Evolutionary conservation across 2,888 invertebrate species (phyloP).

Genomic region (Steinernema scapterisci): DNA sequence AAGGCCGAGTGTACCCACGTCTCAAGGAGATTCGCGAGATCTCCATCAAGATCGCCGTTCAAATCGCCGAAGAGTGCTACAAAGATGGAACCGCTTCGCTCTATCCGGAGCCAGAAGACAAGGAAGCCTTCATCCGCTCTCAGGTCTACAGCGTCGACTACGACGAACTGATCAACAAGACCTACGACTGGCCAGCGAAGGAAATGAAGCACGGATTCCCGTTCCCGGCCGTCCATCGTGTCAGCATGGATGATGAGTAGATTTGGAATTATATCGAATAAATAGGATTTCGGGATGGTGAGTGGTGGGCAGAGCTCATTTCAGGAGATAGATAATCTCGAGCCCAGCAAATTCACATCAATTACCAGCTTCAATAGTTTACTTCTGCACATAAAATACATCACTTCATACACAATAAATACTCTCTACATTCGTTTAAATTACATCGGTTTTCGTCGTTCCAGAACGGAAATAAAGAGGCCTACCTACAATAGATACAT

Average conservation of each 20-base stretch:
- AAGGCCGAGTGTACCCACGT: conserved; percentile 90
- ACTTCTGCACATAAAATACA: too few species aligned
- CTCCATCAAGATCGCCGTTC: conserved; percentile 83
- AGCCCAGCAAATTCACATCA: too few species aligned
- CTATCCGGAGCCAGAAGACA: conserved; percentile 72
- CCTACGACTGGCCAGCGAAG: conserved; percentile 69
- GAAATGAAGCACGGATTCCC: conserved; percentile 67
- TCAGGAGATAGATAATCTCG: too few species aligned
- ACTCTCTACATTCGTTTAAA: not conserved
- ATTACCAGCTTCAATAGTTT: too few species aligned
- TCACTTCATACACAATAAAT: not conserved
- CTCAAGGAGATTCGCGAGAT: conserved; percentile 81
- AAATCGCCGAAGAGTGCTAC: conserved; percentile 83
- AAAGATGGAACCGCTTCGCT: conserved; percentile 70
- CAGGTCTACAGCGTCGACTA: conserved; percentile 70
- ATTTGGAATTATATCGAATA: too few species aligned
- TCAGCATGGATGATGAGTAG: conserved; percentile 63
- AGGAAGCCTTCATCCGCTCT: conserved; percentile 70
- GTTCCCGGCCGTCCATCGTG: conserved; percentile 58
- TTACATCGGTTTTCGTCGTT: conserved; percentile 3
- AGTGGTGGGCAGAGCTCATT: not conserved
- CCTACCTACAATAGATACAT: too few species aligned
- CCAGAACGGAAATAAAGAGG: not conserved
- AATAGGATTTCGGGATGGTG: not conserved
- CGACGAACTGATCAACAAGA: conserved; percentile 69